A percentile compares a stretch with the other conserved stretches of the same genome.
Evolutionary conservation across 2,888 invertebrate genomes (phyloP).

Genomic region (Drosophila limbata): DNA sequence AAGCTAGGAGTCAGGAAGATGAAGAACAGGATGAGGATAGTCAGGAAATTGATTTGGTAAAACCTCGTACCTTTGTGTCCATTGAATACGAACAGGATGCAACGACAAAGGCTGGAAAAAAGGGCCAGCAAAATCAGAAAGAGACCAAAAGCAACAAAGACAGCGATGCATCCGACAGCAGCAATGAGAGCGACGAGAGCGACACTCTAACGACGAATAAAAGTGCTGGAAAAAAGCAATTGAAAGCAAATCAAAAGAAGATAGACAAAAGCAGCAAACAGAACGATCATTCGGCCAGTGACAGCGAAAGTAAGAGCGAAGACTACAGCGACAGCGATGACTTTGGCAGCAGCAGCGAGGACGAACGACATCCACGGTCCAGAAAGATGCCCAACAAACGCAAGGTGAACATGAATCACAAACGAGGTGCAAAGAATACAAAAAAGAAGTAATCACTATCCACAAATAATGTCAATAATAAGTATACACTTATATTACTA

Average conservation of each 20-base stretch:
- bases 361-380: neutral
- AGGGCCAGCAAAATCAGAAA: slow-evolving; percentile 14
- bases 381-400: slow-evolving; percentile 7
- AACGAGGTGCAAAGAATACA: slow-evolving; percentile 9
- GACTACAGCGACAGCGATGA: slow-evolving; percentile 6
- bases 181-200: slow-evolving; percentile 11
- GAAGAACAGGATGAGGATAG: slow-evolving; percentile 5
- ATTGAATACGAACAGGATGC: slow-evolving; percentile 77
- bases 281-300: neutral
- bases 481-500: neutral
- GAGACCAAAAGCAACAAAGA: slow-evolving; percentile 35
- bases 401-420: slow-evolving; percentile 2
- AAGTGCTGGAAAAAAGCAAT: neutral
- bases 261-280: neutral
- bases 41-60: slow-evolving; percentile 11
- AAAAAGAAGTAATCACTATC: slow-evolving; percentile 2
- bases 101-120: neutral
- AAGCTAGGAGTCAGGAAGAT: slow-evolving; percentile 8
- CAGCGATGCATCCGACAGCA: slow-evolving; percentile 12
- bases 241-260: neutral
- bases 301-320: slow-evolving; percentile 4
- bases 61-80: slow-evolving; percentile 74
- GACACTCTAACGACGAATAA: neutral
- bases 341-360: slow-evolving; percentile 11
- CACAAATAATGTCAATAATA: neutral